Evolutionary conservation across 2,888 invertebrate species (phyloP).

Genomic region (Parthenolecanium corni): DNA sequence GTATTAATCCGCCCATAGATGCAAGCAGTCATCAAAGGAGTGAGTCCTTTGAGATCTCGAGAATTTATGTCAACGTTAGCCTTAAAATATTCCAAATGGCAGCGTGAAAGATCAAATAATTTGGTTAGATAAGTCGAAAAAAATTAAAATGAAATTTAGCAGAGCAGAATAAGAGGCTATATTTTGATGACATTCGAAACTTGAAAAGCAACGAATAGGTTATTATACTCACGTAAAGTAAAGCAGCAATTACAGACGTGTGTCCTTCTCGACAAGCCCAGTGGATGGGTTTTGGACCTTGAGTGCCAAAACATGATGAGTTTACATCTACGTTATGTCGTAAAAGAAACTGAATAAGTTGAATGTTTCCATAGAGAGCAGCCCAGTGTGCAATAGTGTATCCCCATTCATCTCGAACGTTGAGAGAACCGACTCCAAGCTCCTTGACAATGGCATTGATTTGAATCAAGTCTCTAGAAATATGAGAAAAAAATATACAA

Average conservation of each 20-base stretch:
- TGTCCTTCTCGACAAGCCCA: slow-evolving; percentile 92
- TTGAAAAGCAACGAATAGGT: too few species aligned
- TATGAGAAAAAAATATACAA: background rate
- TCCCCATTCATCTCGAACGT: slow-evolving; percentile 78
- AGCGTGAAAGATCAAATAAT: slow-evolving; percentile 28
- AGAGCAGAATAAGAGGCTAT: too few species aligned
- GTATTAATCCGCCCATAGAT: slow-evolving; percentile 88
- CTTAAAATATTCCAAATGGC: slow-evolving; percentile 43
- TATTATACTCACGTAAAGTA: slow-evolving; percentile 41
- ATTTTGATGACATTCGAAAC: background rate
- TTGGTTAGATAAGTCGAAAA: too few species aligned
- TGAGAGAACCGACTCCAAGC: slow-evolving; percentile 61
- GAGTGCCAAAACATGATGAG: slow-evolving; percentile 72
- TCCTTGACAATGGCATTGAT: slow-evolving; percentile 75
- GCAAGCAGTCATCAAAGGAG: slow-evolving; percentile 81
- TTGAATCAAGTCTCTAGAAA: slow-evolving; percentile 60
- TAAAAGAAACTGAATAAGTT: slow-evolving; percentile 72
- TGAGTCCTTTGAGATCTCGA: slow-evolving; percentile 71
- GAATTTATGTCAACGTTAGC: slow-evolving; percentile 81
- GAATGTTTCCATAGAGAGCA: slow-evolving; percentile 78
- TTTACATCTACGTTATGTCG: slow-evolving; percentile 75
- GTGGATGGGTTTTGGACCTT: slow-evolving; percentile 82
- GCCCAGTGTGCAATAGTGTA: slow-evolving; percentile 91
- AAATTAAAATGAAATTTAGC: too few species aligned
- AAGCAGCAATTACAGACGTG: slow-evolving; percentile 69